Base-by-base conservation (phyloP, 2,888 invertebrate species). In the Blomia tropicalis region DNA sequence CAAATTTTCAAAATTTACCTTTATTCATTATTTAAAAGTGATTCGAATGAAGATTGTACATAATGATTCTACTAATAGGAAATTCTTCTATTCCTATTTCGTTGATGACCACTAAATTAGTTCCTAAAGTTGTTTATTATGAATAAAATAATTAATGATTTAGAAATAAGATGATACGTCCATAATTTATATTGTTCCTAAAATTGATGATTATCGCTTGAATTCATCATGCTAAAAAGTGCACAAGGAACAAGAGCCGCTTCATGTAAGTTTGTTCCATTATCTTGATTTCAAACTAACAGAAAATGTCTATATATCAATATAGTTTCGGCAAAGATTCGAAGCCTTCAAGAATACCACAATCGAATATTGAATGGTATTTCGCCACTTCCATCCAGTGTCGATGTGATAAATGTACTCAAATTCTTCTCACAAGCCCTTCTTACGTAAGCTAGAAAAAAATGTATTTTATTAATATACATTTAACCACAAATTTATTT, bases 361-460 rank as follows among this genome's bases (percentile, higher is more conserved):
- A 81, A 87, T 72, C 83, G 95, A 68, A 80, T 93, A 69, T 82
- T 87, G 74, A 89, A 92, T 79, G 87, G 87, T 71, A 81, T 84
- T 69, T 83, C 87, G 74, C 92, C 96, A 65, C 80, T 87, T 69
- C 96, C 96, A 43, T 87, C 90, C 65, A 95, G 95, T 67, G 80
- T 84, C 66, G 98, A 98, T 76, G 89, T 98, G 75, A 91, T 92
- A 67, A 93, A 91, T 77, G 95, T 93, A 63, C 82, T 98, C 72
- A 92, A 95, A 75, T 95, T 93, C 77, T 96, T 98, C 78, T 90
- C 93, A 54, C 92, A 93, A 77, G 93, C 92, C 44, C 79, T 98
- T 66, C 79, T 96, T 69, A 88, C 77, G 96, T 96, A 79, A 81
- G 83, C 44, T 44, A 27, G 23, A 14, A 25, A 27, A 22, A 7